Evolutionary conservation across 92 coral and sea anemone genomes (phyloP), one percentile per base, ranked within the genome.

Genomic region (Porites rus): DNA sequence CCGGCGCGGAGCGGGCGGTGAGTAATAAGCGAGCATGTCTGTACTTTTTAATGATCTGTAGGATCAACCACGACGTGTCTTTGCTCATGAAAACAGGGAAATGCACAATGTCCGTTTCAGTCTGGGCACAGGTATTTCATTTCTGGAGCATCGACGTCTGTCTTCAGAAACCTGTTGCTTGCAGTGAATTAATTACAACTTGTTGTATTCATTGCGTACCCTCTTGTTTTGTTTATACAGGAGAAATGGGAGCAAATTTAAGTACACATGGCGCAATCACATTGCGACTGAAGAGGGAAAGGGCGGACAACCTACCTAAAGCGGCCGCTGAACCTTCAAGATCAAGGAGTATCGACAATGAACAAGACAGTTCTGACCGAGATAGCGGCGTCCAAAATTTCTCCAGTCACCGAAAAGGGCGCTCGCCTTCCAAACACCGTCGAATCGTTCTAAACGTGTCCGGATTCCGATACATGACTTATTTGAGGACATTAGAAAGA

Each of bases 401-500:
- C 21, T 58, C 86, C 7, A 75, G 65, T 10, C 65, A 17, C 14
- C 72, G 13, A 12, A 74, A 22, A 74, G 69, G 63, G 63, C 84
- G 69, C 28, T 52, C 68, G 65, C 88, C 76, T 4, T 66, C 75
- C 65, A 89, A 68, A 53, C 90, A 72, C 28, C 78, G 81, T 21
- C 92, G 98, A 24, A 87, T 96, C 66, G 91, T 87, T 2, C 90
- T 97, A 19, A 97, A 97, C 88, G 94, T 97, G 24, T 97, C 98
- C 51, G 99, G 99, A 75, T 96, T 93, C 70, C 93, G 92, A 43
- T 97, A 95, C 84, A 94, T 95, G 78, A 93, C 98, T 3, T 91
- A 95, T 68, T 74, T 81, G 25, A 90, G 86, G 31, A 97, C 99
- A 4, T 80, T 97, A 69, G 96, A 97, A 28, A 90, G 92, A 74